These are phyloP conservation scores for Oophaga pumilio DNA, from an alignment of 2,113 vertebrate species.

Conservation along the genomic window DNA sequence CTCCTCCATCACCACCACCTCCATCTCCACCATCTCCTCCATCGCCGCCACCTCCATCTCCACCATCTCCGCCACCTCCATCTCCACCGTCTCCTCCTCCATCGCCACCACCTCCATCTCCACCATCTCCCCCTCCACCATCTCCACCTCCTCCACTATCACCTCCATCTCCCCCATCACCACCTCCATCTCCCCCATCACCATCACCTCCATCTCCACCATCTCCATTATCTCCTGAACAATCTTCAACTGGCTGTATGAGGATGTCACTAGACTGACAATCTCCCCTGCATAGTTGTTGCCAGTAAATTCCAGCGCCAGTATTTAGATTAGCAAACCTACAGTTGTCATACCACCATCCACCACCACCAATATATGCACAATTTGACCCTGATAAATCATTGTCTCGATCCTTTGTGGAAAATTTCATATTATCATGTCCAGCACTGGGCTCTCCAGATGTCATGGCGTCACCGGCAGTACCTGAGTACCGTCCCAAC, in stretches of 20 bases:
- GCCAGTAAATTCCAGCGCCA: constrained; percentile 64
- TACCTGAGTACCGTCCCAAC: constrained; percentile 64
- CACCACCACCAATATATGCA: constrained; percentile 63
- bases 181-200: constrained; percentile 38
- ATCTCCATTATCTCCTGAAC: constrained; percentile 52
- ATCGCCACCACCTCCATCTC: constrained; percentile 25
- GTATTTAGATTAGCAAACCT: constrained; percentile 65
- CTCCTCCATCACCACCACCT: constrained; percentile 56
- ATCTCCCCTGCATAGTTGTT: constrained; percentile 65
- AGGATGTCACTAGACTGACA: constrained; percentile 67
- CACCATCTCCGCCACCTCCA: constrained; percentile 19
- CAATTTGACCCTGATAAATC: constrained; percentile 67
- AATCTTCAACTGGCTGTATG: constrained; percentile 64
- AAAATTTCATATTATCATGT: constrained; percentile 71
- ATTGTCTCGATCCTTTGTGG: constrained; percentile 66
- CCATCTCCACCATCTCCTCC: constrained; percentile 50
- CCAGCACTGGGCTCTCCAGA: constrained; percentile 62
- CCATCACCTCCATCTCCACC: constrained; percentile 29
- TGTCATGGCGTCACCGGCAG: constrained; percentile 65
- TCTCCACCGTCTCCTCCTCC: constrained; percentile 24
- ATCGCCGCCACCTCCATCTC: neutral
- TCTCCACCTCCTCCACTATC: constrained; percentile 53
- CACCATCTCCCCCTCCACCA: constrained; percentile 56
- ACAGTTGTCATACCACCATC: constrained; percentile 66
- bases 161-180: neutral